Conservation (phyloP, 1,140 invertebrate species). For the Chironomus striatipennis region DNA sequence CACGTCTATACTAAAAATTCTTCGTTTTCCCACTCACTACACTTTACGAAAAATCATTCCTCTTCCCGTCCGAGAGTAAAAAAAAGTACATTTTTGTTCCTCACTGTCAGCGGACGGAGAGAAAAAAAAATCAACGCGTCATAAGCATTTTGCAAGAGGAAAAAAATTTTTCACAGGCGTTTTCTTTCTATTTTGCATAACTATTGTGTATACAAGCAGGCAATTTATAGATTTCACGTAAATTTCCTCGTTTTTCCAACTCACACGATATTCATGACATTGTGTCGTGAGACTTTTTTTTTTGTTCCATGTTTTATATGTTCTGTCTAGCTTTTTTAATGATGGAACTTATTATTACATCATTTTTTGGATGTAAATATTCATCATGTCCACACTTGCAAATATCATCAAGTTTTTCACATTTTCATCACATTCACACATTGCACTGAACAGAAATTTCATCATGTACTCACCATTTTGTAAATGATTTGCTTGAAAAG, state of each 20-base stretch:
- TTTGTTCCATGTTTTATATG: no score
- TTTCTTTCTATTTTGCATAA: background rate
- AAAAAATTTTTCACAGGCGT: conserved; percentile 6
- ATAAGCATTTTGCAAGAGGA: background rate
- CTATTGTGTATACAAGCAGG: no score
- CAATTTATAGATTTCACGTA: no score
- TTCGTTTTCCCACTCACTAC: background rate
- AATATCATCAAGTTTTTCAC: background rate
- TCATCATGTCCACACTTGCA: background rate
- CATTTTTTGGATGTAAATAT: background rate
- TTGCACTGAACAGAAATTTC: background rate
- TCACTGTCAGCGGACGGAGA: background rate
- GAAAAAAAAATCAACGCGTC: background rate
- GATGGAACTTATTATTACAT: background rate
- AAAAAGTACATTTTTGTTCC: conserved; percentile 11
- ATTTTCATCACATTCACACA: background rate
- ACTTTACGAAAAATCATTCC: background rate
- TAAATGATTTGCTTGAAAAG: conserved; percentile 23
- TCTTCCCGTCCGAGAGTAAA: background rate
- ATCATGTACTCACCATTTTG: conserved; percentile 18
- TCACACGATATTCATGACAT: no score
- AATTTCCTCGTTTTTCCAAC: no score
- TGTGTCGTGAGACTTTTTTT: no score
- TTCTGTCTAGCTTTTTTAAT: no score
- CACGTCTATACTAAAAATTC: no score